A percentile compares a stretch with the other conserved stretches of the same genome.
Evolutionary conservation across 1,140 invertebrate species (phyloP).

Genomic region (Onthophagus taurus): DNA sequence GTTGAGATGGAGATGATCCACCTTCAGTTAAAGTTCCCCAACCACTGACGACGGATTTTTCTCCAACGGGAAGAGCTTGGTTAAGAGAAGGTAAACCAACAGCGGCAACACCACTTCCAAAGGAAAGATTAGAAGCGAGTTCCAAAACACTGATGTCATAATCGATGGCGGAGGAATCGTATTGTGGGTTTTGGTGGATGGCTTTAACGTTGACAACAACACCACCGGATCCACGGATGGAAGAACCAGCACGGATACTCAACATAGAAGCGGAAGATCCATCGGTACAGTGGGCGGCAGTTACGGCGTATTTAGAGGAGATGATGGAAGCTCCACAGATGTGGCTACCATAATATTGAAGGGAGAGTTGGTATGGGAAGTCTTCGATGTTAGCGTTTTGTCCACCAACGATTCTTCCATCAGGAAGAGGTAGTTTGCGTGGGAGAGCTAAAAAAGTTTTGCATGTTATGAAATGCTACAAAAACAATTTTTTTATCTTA

Average conservation of each 20-base stretch:
- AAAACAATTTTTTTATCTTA: not conserved
- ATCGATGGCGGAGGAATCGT: constrained; percentile 35
- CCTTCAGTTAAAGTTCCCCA: constrained; percentile 6
- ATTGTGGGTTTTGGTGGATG: constrained; percentile 37
- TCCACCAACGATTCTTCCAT: constrained; percentile 54
- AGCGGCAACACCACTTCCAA: not conserved
- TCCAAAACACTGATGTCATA: constrained; percentile 45
- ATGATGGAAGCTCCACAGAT: constrained; percentile 56
- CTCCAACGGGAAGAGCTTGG: not conserved
- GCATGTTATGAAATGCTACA: not conserved
- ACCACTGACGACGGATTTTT: constrained; percentile 1
- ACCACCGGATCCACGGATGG: constrained; percentile 20
- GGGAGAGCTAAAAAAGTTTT: not conserved
- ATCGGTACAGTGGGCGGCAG: constrained; percentile 53
- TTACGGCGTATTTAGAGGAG: constrained; percentile 45
- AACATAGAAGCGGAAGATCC: constrained; percentile 17
- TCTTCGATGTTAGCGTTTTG: constrained; percentile 44
- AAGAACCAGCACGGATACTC: constrained; percentile 16
- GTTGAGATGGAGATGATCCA: constrained; percentile 1
- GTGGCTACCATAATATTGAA: constrained; percentile 41
- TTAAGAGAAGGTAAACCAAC: not conserved
- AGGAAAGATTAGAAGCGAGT: constrained; percentile 19
- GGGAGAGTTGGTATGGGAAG: constrained; percentile 50
- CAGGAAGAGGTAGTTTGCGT: constrained; percentile 7
- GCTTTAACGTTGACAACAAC: constrained; percentile 28